phyloP scores from a whole-genome alignment of 1,140 invertebrate species.

The Drosophila bocqueti region DNA sequence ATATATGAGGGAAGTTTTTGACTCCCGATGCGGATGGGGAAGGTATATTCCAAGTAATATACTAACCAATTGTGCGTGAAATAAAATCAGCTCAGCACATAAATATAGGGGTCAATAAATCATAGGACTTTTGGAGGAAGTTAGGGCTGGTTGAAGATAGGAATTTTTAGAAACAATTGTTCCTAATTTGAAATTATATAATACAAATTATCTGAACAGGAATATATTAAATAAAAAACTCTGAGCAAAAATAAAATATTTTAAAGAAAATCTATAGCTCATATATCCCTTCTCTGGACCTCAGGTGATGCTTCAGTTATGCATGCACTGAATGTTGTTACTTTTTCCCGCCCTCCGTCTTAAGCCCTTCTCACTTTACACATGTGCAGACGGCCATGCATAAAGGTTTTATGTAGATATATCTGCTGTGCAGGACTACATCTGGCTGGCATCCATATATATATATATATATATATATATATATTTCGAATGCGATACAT shows the following conservation, averaged over 20 bases:
- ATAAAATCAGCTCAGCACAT: conserved; percentile 29
- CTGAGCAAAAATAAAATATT: neutral
- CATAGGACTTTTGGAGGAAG: neutral
- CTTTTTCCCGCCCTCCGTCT: conserved; percentile 11
- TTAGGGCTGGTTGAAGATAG: neutral
- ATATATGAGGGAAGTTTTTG: conserved; percentile 24
- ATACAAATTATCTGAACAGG: neutral
- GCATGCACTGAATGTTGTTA: conserved; percentile 6
- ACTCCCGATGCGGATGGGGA: neutral
- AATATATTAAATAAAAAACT: neutral
- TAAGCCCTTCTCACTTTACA: conserved; percentile 26
- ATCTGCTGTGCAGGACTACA: conserved; percentile 4
- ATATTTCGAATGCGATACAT: conserved; percentile 64
- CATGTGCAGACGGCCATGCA: conserved; percentile 7
- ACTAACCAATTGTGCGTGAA: conserved; percentile 66
- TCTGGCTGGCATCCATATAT: conserved; percentile 19
- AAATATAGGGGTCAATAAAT: conserved; percentile 37
- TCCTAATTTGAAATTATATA: neutral
- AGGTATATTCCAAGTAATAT: conserved; percentile 55
- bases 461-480: conserved; percentile 16
- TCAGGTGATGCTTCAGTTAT: conserved; percentile 22
- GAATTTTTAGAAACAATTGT: neutral
- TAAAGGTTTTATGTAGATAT: conserved; percentile 27
- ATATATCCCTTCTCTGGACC: neutral
- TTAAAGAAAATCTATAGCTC: neutral